Percentiles rank a stretch among this genome's conserved stretches.
These are phyloP conservation scores for Remorina albescens DNA, from an alignment of 2,797 vertebrate genomes.

Conservation along the genomic window DNA sequence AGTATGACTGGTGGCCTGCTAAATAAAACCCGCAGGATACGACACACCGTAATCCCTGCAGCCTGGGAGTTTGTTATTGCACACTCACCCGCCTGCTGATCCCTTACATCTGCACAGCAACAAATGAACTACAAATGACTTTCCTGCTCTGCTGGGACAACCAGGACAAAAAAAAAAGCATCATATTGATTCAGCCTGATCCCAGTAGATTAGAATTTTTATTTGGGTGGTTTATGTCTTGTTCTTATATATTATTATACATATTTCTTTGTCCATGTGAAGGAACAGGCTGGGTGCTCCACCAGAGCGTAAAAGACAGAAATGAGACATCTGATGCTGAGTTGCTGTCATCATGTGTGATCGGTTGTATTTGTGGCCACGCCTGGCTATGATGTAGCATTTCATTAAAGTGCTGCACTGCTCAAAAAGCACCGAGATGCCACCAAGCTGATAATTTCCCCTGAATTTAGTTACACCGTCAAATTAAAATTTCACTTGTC, in stretches of 20 bases:
- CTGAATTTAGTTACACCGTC: neutral
- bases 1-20: constrained; percentile 41
- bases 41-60: constrained; percentile 44
- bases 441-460: neutral
- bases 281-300: neutral
- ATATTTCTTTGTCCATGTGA: constrained; percentile 1
- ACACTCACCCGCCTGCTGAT: constrained; percentile 25
- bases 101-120: constrained; percentile 32
- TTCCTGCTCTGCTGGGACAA: constrained; percentile 25
- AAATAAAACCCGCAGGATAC: constrained; percentile 57
- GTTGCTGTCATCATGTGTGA: neutral
- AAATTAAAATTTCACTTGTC: neutral
- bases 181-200: constrained; percentile 29
- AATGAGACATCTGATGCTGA: neutral
- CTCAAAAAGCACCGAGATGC: neutral
- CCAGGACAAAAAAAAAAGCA: constrained; percentile 17
- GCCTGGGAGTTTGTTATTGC: constrained; percentile 27
- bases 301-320: too few relatives aligned
- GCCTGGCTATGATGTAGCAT: neutral
- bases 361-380: neutral
- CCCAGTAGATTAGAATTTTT: neutral
- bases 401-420: neutral
- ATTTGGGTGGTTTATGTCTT: constrained; percentile 8
- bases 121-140: constrained; percentile 32
- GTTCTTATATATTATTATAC: neutral